phyloP scores from a whole-genome alignment of 2,113 vertebrate genomes.

The Ictalurus punctatus region DNA sequence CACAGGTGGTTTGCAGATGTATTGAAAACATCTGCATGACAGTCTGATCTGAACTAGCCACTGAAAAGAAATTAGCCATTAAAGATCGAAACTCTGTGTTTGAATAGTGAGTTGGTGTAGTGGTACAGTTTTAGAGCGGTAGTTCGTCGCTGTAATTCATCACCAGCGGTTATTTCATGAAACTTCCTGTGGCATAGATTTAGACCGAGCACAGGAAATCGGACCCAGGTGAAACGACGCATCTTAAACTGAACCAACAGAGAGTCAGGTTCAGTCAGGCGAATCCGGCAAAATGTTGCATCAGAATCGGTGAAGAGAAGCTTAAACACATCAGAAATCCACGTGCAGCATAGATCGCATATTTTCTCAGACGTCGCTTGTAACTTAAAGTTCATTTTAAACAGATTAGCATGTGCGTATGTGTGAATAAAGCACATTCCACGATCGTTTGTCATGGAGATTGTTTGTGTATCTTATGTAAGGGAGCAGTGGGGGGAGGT shows the following conservation, averaged over 20 bases:
- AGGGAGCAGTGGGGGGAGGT: constrained; percentile 41
- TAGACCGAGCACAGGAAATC: not conserved
- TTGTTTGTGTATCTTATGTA: constrained; percentile 59
- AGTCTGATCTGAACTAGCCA: not conserved
- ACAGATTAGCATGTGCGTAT: constrained; percentile 42
- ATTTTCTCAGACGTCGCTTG: not conserved
- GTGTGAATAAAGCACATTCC: constrained; percentile 21
- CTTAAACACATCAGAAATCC: not conserved
- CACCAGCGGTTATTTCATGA: not conserved
- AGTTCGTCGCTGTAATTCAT: not conserved
- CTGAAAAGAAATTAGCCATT: not conserved
- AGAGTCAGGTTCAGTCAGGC: not conserved
- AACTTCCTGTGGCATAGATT: constrained; percentile 1
- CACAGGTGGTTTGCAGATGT: constrained; percentile 3
- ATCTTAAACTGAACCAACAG: not conserved
- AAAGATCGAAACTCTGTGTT: not conserved
- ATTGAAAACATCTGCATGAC: not conserved
- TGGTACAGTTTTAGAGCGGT: not conserved
- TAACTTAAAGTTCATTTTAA: not conserved
- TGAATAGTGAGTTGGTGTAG: not conserved
- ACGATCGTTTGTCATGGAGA: constrained; percentile 26
- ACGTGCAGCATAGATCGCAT: not conserved
- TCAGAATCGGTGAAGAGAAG: not conserved
- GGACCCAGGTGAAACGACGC: not conserved
- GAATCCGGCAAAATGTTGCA: not conserved